Base-by-base conservation (phyloP, 2,797 vertebrate genomes). In the Coregonus suidteri region DNA sequence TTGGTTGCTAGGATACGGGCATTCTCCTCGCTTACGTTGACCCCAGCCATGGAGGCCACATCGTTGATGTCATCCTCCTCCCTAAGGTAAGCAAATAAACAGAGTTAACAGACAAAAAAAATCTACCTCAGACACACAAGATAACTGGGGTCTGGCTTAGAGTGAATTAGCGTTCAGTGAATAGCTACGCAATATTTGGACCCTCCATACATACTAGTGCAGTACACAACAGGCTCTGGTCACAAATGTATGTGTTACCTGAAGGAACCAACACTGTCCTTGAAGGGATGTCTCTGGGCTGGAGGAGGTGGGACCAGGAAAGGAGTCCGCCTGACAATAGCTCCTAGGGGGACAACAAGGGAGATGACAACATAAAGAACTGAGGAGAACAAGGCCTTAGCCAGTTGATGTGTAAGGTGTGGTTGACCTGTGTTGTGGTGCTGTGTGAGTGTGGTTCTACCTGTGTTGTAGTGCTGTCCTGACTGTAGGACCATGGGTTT, bases 31-130 rank as follows among this genome's bases (percentile, higher is more conserved):
- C 6, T 94, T 75, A 97, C 85, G 81, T 87, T 96, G 82, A 97
- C 91, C 0, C 95, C 96, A 59, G 96, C 95, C 96, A 97, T 96
- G 77, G 94, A 96, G 75, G 96, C 92, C 84, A 97, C 96, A 85
- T 97, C 96, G 85, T 96, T 97, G 82, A 97, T 91, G 81, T 96
- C 95, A 88, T 97, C 96, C 86, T 96, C 95, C 30, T 95, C 94
- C 84, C 95, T 97, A 85, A 75, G 4, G 68, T 20, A 74, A 20
- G 34, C 11, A 71, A 66, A 71, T 53, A 56, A 18, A 77, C 71
- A 66, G 70, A 67, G 20, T 77, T 35, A 15, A 79, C 74, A 56
- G 68, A 65, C 31, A 54, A 54, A 51, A 0, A 69, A 4, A 37
- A 34, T 14, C 25, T 1, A 13, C 30, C 65, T 35, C 62, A 71